Evolutionary conservation across 2,888 invertebrate species (phyloP), one percentile per base, ranked within the genome.

Genomic region (Dastarcus helophoroides): DNA sequence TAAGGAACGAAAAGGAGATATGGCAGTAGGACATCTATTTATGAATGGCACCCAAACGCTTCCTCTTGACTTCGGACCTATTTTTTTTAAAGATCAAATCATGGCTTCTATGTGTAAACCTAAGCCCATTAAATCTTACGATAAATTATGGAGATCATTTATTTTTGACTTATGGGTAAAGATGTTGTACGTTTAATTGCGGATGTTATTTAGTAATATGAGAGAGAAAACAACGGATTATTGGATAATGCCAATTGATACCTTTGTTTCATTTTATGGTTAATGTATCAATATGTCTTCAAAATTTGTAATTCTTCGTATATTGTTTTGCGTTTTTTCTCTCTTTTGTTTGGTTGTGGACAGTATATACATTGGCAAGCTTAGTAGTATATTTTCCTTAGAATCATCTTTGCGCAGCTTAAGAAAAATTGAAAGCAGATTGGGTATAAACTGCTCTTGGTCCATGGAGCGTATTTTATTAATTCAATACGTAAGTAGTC

Each of bases 21-120:
- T 17, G n/a, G 19, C 19, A n/a, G n/a, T 17, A 17, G 19, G 19
- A 7, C 19, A n/a, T 17, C n/a, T 17, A 17, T 17, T 7, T n/a
- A 17, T 17, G n/a, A n/a, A n/a, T 6, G n/a, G n/a, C 19, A n/a
- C 6, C n/a, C n/a, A 6, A 6, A 17, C 6, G n/a, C n/a, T n/a
- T n/a, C n/a, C n/a, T n/a, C n/a, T n/a, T n/a, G n/a, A 6, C 6
- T 17, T 17, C n/a, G 19, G 19, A 17, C 19, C 19, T 17, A 6
- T 17, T n/a, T 7, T 17, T 7, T 17, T 7, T 17, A n/a, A n/a
- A 17, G 19, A 17, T n/a, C 6, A 17, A 7, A 17, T 17, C 6
- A n/a, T n/a, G n/a, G 6, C n/a, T 7, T 6, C n/a, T 17, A n/a
- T 17, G 6, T 7, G 19, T 6, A 17, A 17, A 17, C 19, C 19